These are phyloP conservation scores for Drosophila murphyi DNA, from an alignment of 1,140 invertebrate species.

Conservation along the genomic window DNA sequence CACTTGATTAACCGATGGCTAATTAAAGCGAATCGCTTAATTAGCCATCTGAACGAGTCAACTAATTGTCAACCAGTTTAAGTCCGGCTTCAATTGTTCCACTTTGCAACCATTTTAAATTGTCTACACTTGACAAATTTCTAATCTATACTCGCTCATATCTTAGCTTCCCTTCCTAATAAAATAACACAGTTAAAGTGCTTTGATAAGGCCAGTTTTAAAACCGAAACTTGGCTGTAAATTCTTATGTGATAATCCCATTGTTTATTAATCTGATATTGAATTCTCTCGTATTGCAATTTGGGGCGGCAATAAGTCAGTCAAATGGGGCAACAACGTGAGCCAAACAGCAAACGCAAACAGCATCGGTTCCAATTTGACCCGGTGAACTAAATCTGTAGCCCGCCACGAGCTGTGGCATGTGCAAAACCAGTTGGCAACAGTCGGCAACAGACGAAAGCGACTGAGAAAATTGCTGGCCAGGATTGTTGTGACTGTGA, in stretches of 20 bases:
- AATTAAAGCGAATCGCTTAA: conserved; percentile 39
- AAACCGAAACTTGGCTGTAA: not conserved
- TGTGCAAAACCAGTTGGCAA: conserved; percentile 65
- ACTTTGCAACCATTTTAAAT: conserved; percentile 62
- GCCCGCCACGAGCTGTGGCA: conserved; percentile 6
- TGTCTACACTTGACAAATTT: conserved; percentile 46
- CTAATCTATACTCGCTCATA: conserved; percentile 2
- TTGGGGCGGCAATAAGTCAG: conserved; percentile 54
- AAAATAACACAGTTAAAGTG: not conserved
- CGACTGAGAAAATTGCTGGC: conserved; percentile 21
- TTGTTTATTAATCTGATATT: conserved; percentile 16
- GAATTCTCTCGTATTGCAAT: conserved; percentile 32
- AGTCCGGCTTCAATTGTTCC: conserved; percentile 78
- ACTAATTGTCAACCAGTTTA: conserved; percentile 38
- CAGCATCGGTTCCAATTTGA: conserved; percentile 42
- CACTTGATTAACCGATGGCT: conserved; percentile 59
- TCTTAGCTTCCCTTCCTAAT: not conserved
- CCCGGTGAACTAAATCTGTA: conserved; percentile 72
- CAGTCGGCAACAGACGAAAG: conserved; percentile 45
- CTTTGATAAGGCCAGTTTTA: conserved; percentile 4
- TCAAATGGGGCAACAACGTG: conserved; percentile 45
- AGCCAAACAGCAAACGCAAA: conserved; percentile 11
- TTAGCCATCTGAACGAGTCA: conserved; percentile 26
- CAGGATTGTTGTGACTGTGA: conserved; percentile 52
- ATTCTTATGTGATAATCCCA: conserved; percentile 34